Percentiles rank a stretch among this genome's conserved stretches.
Conservation (phyloP, 2,113 vertebrate genomes). For the Motacilla alba region DNA sequence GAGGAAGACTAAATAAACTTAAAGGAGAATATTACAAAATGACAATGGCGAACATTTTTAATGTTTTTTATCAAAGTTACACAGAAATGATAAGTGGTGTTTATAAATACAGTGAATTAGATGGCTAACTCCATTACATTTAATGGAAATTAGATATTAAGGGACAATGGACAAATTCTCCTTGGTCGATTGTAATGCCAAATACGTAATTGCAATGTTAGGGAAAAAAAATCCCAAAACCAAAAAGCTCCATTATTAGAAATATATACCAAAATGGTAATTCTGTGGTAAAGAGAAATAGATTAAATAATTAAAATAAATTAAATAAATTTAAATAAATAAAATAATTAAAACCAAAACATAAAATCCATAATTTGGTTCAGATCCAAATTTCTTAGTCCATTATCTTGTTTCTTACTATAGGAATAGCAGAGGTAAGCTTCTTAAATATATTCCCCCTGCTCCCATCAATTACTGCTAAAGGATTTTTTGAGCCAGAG, state of each 20-base stretch:
- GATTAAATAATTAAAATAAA: not conserved
- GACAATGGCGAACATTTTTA: not conserved
- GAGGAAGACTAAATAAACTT: not conserved
- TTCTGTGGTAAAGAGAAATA: not conserved
- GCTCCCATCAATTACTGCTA: not conserved
- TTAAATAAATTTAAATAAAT: too few species aligned
- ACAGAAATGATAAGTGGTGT: not conserved
- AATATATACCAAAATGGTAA: not conserved
- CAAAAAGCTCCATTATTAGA: not conserved
- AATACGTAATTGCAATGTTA: not conserved
- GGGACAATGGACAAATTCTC: not conserved
- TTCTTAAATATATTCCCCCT: not conserved
- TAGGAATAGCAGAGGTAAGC: not conserved
- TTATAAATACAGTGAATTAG: not conserved
- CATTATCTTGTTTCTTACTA: not conserved
- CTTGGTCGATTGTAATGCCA: not conserved
- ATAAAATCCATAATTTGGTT: not conserved
- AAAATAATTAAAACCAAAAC: not conserved
- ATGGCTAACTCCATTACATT: not conserved
- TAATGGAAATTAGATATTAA: not conserved
- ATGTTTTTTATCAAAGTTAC: not conserved
- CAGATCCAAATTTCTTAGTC: not conserved
- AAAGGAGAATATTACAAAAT: not conserved
- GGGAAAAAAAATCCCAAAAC: accelerated
- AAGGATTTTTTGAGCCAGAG: not conserved